phyloP scores from a whole-genome alignment of 2,113 vertebrate genomes.

The Speoplatyrhinus poulsoni region DNA sequence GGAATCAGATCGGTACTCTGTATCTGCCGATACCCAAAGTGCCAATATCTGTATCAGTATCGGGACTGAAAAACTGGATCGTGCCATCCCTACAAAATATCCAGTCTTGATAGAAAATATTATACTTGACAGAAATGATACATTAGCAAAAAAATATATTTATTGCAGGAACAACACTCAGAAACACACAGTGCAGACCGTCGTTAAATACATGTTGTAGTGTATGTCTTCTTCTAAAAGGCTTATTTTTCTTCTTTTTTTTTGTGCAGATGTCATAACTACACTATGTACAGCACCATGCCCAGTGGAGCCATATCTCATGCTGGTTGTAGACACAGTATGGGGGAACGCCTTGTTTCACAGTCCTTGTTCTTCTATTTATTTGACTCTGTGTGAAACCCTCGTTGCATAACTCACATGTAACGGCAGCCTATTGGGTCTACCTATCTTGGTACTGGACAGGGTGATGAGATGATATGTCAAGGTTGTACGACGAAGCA shows the following conservation, averaged over 20 bases:
- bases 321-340: constrained; percentile 38
- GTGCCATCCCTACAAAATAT: background rate
- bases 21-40: too few species aligned
- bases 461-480: background rate
- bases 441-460: background rate
- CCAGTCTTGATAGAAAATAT: background rate
- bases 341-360: constrained; percentile 34
- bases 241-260: constrained; percentile 78
- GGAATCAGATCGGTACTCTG: too few species aligned
- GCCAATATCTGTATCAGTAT: too few species aligned
- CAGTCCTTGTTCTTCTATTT: constrained; percentile 43
- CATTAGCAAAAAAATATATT: background rate
- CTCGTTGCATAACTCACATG: too few species aligned
- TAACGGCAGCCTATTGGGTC: background rate
- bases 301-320: constrained; percentile 17
- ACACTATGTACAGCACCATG: constrained; percentile 60
- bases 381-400: constrained; percentile 9
- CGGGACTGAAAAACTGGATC: too few species aligned
- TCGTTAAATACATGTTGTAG: background rate
- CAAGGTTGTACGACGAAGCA: constrained; percentile 4
- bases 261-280: constrained; percentile 63
- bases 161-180: background rate
- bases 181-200: constrained; percentile 9
- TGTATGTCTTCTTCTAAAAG: constrained; percentile 60
- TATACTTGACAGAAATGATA: background rate